These are phyloP conservation scores for Ceyx melanurus DNA, from an alignment of 2,113 vertebrate species.

Conservation along the genomic window DNA sequence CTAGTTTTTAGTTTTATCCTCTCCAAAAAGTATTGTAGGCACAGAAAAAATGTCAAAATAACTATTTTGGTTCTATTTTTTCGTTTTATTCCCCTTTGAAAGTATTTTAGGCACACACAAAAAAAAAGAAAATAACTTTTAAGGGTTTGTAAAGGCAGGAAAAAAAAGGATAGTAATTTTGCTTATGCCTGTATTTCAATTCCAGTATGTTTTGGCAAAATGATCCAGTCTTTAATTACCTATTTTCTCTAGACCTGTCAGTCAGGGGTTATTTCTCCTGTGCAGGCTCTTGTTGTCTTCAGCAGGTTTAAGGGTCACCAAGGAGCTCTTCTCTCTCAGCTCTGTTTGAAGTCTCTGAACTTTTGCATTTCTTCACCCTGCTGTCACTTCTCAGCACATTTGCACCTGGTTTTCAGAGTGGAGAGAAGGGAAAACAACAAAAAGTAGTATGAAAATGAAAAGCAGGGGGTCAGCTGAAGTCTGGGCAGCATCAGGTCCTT, in stretches of 20 bases:
- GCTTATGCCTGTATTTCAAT: background rate
- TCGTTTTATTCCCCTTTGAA: rapidly evolving
- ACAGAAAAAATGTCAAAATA: background rate
- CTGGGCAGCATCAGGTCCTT: rapidly evolving
- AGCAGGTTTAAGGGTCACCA: background rate
- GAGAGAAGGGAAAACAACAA: no score
- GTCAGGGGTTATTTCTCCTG: background rate
- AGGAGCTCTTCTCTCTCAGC: background rate
- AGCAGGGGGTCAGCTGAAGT: background rate
- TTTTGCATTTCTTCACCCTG: background rate
- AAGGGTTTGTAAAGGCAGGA: background rate
- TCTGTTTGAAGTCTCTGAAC: background rate
- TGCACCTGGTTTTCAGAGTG: background rate
- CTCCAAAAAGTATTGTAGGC: background rate
- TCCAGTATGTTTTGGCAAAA: background rate
- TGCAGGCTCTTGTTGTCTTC: background rate
- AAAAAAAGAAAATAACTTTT: background rate
- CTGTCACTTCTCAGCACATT: rapidly evolving
- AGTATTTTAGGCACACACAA: background rate
- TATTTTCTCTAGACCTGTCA: background rate
- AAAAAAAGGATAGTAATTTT: background rate
- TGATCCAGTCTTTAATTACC: background rate
- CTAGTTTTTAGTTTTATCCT: background rate
- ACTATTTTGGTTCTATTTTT: no score
- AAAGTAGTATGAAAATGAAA: background rate